Evolutionary conservation across 2,888 invertebrate genomes (phyloP).

Genomic region (Lamproptera curius): DNA sequence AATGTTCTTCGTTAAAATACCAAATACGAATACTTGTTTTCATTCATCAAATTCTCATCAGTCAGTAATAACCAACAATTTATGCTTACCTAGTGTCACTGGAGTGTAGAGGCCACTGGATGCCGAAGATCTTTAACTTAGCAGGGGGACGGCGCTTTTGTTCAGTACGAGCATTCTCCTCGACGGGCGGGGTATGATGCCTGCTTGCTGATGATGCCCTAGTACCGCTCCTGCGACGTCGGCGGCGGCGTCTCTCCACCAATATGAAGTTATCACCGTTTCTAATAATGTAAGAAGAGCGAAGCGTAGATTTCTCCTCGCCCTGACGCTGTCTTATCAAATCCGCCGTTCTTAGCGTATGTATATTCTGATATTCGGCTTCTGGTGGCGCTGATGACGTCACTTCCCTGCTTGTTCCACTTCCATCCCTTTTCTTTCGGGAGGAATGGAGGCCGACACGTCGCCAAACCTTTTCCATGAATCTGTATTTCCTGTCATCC

Average conservation of each 20-base stretch:
- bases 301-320: slow-evolving; percentile 70
- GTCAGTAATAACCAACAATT: too few relatives aligned
- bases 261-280: slow-evolving; percentile 75
- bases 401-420: slow-evolving; percentile 69
- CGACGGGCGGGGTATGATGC: slow-evolving; percentile 69
- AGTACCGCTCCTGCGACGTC: slow-evolving; percentile 68
- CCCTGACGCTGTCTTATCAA: slow-evolving; percentile 71
- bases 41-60: too few relatives aligned
- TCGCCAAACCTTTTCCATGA: slow-evolving; percentile 78
- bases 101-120: slow-evolving; percentile 75
- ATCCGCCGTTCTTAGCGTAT: slow-evolving; percentile 72
- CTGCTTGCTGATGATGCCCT: slow-evolving; percentile 67
- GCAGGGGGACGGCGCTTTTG: slow-evolving; percentile 71
- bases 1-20: too few relatives aligned
- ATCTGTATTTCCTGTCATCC: slow-evolving; percentile 73
- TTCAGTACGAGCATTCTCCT: slow-evolving; percentile 60
- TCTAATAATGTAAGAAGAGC: slow-evolving; percentile 70
- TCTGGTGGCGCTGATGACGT: slow-evolving; percentile 58
- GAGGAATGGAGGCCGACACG: slow-evolving; percentile 78
- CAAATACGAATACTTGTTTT: too few relatives aligned
- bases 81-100: slow-evolving; percentile 64
- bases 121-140: slow-evolving; percentile 69
- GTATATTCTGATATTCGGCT: slow-evolving; percentile 73
- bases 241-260: slow-evolving; percentile 66
- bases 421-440: slow-evolving; percentile 77